Base-by-base conservation (phyloP, 1,140 invertebrate genomes). In the Tetramorium parvispinum region DNA sequence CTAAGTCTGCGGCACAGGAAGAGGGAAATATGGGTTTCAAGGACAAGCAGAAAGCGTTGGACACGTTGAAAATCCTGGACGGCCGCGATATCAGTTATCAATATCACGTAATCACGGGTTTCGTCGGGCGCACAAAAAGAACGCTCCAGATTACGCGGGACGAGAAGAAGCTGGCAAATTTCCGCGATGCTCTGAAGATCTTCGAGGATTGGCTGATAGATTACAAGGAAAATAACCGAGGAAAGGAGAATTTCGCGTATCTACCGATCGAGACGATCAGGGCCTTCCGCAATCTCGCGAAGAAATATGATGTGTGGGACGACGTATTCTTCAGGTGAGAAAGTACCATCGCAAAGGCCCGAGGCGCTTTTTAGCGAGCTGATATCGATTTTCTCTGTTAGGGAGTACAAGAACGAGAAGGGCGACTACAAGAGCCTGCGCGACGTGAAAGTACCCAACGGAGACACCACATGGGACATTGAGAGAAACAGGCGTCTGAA, bases 61-160 rank as follows among this genome's bases (percentile, higher is more conserved):
- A 95, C 37, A 95, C 94, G 3, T 65, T 95, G 21, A 92, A 91
- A 16, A 49, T 91, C 4, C 76, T 95, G 63, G 92, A 94, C 8
- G 95, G 93, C 1, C 92, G 93, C 21, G 94, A 95, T 49, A 89
- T 93, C 2, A 91, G 87, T 51, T 95, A 95, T 87, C 94, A 95
- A 53, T 95, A 92, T 86, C 93, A 94, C 51, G 92, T 93, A 21
- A 92, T 94, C 11, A 92, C 91, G n/a, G 94, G 92, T 59, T 94
- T 94, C 32, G 91, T 95, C 77, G 92, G 88, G 53, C 89, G 95
- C 7, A 91, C 94, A 0, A 95, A 95, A 85, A 93, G 93, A 27
- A 95, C 94, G 8, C 75, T 94, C 11, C 92, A 94, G 66, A 92
- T 94, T n/a, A 95, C 95, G 0, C 94, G 93, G 57, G 92, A 95